Percentiles rank a stretch among this genome's conserved stretches.
phyloP scores from a whole-genome alignment of 2,888 invertebrate genomes.

The Lasioglossum figueresi region DNA sequence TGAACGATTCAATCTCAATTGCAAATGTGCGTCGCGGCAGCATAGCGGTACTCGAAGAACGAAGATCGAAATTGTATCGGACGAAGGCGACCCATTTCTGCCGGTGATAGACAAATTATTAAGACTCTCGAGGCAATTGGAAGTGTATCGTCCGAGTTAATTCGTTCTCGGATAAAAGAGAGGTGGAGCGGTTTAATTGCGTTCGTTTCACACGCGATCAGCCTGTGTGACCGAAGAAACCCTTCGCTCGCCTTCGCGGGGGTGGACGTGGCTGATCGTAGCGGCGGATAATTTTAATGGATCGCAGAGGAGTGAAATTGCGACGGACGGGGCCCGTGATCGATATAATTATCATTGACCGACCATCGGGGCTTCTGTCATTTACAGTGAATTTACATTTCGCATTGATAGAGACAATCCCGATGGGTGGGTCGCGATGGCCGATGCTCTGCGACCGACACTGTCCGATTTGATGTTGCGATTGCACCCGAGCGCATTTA shows the following conservation, averaged over 20 bases:
- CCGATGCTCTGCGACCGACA: conserved; percentile 20
- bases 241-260: conserved; percentile 2
- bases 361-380: conserved; percentile 58
- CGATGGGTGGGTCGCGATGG: conserved; percentile 32
- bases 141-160: neutral
- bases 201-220: conserved; percentile 13
- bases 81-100: neutral
- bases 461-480: conserved; percentile 20
- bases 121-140: neutral
- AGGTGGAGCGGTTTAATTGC: neutral
- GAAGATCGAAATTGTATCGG: neutral
- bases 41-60: neutral
- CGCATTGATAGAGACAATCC: conserved; percentile 46
- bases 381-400: conserved; percentile 63
- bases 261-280: conserved; percentile 28
- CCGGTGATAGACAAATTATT: neutral
- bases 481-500: neutral
- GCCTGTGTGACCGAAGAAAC: conserved; percentile 5
- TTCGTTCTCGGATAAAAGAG: neutral
- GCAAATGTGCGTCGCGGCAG: neutral
- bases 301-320: conserved; percentile 36
- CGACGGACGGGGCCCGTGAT: conserved; percentile 13
- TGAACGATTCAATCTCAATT: neutral
- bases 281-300: conserved; percentile 55
- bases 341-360: conserved; percentile 59